Evolutionary conservation across 2,797 vertebrate species (phyloP), one percentile per base, ranked within the genome.

Genomic region (Micropoecilia bifurca): DNA sequence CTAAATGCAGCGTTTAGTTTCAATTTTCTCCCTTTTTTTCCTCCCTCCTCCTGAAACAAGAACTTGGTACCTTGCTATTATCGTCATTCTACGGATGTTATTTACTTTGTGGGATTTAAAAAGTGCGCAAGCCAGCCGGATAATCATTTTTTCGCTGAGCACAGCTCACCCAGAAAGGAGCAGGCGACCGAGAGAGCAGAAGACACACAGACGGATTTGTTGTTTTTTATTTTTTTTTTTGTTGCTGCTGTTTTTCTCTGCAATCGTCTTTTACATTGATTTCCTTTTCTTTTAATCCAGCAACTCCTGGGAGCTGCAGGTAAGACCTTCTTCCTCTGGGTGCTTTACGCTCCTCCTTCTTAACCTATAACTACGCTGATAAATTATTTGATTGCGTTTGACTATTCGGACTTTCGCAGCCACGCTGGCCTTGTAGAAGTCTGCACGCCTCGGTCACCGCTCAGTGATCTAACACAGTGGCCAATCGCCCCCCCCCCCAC

Each of bases 51-150:
- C 96, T 97, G 97, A 97, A 98, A 97, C 97, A 97, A 98, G 97
- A 98, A 98, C 97, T 97, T 97, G 96, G 97, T 98, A 99, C 98
- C 98, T 99, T 97, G 97, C 98, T 99, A 99, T 99, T 99, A 99
- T 99, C 98, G 97, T 96, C 97, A 72, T 72, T 30, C 88, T 87
- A 83, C 96, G 97, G 97, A 97, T 98, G 97, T 98, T 99, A 98
- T 99, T 99, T 99, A 98, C 97, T 97, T 97, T 96, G 96, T 95
- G 96, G 97, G 96, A 97, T 99, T 99, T 98, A 98, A 98, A 87
- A 98, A 97, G 53, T 39, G 92, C 90, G 96, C 97, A 97, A 96
- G 95, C 96, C 97, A 96, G 96, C 95, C 95, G 96, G 96, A 96
- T 96, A 96, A 95, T 97, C 97, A 98, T 25, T 96, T 98, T 98